Percentiles rank a stretch among this genome's conserved stretches.
Evolutionary conservation across 2,797 vertebrate genomes (phyloP).

Genomic region (Sebastes nivosus): DNA sequence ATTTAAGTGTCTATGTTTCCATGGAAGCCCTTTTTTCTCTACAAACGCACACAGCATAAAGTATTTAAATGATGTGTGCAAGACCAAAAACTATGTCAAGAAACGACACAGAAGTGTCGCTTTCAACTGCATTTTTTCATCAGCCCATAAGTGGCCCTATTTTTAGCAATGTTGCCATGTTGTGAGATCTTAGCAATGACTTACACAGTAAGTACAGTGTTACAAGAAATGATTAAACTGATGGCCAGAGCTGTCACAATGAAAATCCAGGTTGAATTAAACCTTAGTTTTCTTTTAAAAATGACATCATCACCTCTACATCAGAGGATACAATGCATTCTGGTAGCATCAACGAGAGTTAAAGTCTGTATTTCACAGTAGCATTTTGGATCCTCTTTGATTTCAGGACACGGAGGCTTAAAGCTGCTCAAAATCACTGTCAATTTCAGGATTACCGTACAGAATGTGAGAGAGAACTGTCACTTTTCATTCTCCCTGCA

Average conservation of each 20-base stretch:
- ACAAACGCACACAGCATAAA: background rate
- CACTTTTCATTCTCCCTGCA: conserved; percentile 30
- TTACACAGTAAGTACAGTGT: background rate
- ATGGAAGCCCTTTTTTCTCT: background rate
- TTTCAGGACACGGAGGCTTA: background rate
- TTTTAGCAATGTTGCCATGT: background rate
- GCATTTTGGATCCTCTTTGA: background rate
- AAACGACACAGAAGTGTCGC: background rate
- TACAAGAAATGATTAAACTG: background rate
- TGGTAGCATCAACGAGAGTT: background rate
- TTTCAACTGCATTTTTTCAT: background rate
- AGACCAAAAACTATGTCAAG: background rate
- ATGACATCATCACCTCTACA: background rate
- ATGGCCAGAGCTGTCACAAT: background rate
- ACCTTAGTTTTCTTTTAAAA: background rate
- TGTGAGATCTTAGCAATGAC: background rate
- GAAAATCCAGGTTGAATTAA: background rate
- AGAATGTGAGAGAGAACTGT: background rate
- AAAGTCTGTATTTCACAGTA: background rate
- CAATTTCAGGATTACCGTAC: background rate
- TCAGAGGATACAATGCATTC: background rate
- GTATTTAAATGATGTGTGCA: background rate
- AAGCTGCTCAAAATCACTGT: background rate
- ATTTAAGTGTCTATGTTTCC: background rate
- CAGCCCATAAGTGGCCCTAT: background rate